Evolutionary conservation across 2,888 invertebrate genomes (phyloP).

Genomic region (Diarsia brunnea): DNA sequence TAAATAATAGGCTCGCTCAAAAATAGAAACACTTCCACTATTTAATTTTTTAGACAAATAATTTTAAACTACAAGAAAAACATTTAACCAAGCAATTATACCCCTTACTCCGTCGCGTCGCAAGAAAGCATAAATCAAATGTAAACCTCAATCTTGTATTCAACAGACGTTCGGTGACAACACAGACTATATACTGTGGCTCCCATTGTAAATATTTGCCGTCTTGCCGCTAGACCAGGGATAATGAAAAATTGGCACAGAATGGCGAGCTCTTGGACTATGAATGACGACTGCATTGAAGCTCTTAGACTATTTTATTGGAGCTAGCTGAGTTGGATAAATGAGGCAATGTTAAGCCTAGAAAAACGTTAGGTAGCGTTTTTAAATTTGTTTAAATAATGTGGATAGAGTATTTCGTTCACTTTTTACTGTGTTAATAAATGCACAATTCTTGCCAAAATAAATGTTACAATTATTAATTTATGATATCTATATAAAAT

Average conservation of each 20-base stretch:
- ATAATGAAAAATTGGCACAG: slow-evolving; percentile 85
- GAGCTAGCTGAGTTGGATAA: slow-evolving; percentile 18
- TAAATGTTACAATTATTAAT: not conserved
- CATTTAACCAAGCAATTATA: slow-evolving; percentile 61
- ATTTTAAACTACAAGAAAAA: slow-evolving; percentile 7
- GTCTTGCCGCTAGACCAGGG: slow-evolving; percentile 76
- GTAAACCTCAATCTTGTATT: slow-evolving; percentile 72
- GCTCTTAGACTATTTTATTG: slow-evolving; percentile 57
- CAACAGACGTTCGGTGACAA: slow-evolving; percentile 72
- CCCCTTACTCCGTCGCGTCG: slow-evolving; percentile 60
- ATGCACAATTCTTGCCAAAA: not conserved
- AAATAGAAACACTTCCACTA: not conserved
- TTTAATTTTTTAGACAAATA: not conserved
- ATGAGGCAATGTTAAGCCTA: slow-evolving; percentile 29
- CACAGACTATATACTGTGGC: slow-evolving; percentile 77
- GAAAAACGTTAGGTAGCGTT: not conserved
- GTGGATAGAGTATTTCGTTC: not conserved
- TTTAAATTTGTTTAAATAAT: slow-evolving; percentile 4
- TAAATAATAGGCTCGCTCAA: not conserved
- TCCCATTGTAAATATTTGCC: slow-evolving; percentile 70
- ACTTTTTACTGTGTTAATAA: not conserved
- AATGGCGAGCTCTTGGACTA: slow-evolving; percentile 78
- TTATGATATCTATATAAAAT: no score
- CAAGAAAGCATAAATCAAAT: slow-evolving; percentile 61
- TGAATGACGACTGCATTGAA: slow-evolving; percentile 76